Conservation (phyloP, 2,888 invertebrate species). For the Neocrepidodera transversa region DNA sequence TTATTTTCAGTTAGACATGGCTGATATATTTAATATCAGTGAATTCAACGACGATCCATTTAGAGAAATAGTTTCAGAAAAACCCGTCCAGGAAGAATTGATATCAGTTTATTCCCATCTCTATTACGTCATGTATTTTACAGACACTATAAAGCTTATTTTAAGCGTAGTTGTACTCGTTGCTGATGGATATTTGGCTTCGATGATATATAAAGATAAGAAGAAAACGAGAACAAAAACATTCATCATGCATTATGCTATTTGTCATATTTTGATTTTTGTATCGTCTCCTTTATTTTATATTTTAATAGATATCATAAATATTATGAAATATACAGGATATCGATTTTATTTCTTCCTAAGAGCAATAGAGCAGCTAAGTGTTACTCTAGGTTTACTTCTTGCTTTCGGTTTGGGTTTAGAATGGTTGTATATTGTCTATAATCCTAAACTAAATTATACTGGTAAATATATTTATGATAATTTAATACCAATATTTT, state of each 20-base stretch:
- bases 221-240: slow-evolving; percentile 33
- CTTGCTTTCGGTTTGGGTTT: slow-evolving; percentile 27
- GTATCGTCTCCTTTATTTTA: slow-evolving; percentile 24
- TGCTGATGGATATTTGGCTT: slow-evolving; percentile 30
- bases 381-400: slow-evolving; percentile 19
- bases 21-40: neutral
- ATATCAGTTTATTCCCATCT: neutral
- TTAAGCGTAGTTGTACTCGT: slow-evolving; percentile 20
- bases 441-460: slow-evolving; percentile 4
- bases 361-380: slow-evolving; percentile 25
- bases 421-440: slow-evolving; percentile 27
- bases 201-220: slow-evolving; percentile 29
- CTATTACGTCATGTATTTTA: neutral
- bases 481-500: slow-evolving; percentile 19
- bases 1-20: neutral
- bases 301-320: slow-evolving; percentile 19
- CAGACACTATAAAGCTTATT: neutral
- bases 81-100: neutral
- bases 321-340: neutral
- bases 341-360: neutral
- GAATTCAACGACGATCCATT: slow-evolving; percentile 6
- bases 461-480: slow-evolving; percentile 9
- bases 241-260: slow-evolving; percentile 36
- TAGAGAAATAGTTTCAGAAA: neutral
- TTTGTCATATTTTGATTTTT: slow-evolving; percentile 34